Conservation (phyloP, 2,888 invertebrate genomes). For the Campoplex capitator region DNA sequence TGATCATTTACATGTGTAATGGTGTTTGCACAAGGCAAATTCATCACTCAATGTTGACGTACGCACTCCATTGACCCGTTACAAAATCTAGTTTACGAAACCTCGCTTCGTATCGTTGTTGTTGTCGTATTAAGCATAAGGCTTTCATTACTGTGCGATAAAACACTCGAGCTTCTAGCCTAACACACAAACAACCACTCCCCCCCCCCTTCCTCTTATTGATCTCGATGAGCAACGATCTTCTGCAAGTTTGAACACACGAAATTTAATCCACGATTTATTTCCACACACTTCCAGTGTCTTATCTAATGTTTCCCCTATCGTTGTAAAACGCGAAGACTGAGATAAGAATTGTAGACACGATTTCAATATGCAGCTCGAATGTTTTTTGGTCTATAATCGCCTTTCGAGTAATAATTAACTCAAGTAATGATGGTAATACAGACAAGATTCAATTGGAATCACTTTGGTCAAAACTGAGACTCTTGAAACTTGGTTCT, state of each 20-base stretch:
- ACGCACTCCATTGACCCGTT: conserved; percentile 71
- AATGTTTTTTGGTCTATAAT: no score
- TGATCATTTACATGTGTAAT: conserved; percentile 5
- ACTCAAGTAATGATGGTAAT: no score
- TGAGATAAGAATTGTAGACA: no score
- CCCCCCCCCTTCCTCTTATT: background rate
- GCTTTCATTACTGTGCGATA: background rate
- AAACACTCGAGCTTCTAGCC: background rate
- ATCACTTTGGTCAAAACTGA: background rate
- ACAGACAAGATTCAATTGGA: background rate
- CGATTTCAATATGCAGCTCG: no score
- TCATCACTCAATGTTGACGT: conserved; percentile 46
- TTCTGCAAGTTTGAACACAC: background rate
- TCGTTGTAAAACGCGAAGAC: no score
- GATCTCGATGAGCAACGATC: conserved; percentile 44
- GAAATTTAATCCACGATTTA: background rate
- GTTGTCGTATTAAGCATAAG: background rate
- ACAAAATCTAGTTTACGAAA: conserved; percentile 79
- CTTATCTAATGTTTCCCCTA: no score
- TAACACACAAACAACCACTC: background rate
- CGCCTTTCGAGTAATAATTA: no score
- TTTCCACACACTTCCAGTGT: background rate
- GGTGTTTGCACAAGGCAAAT: background rate
- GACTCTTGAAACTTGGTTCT: no score
- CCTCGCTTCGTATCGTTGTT: conserved; percentile 65